Percentiles rank a stretch among this genome's conserved stretches.
Evolutionary conservation across 2,797 vertebrate genomes (phyloP).

Genomic region (Agapornis canus): DNA sequence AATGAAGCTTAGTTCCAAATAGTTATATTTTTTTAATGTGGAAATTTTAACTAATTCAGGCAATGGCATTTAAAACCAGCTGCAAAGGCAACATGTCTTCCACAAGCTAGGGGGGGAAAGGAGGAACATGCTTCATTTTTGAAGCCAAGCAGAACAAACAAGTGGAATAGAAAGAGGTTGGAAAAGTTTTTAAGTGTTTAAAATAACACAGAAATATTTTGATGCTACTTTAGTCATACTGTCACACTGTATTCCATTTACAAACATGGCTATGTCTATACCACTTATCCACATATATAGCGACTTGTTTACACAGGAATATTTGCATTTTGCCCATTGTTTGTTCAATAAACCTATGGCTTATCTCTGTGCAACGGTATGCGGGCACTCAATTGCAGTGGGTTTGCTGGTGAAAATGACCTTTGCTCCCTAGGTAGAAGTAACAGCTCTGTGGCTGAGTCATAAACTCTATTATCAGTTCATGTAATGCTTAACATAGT

Average conservation of each 20-base stretch:
- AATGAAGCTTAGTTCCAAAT: background rate
- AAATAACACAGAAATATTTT: background rate
- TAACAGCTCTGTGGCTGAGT: background rate
- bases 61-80: background rate
- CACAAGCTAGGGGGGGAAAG: background rate
- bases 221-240: background rate
- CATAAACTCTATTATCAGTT: background rate
- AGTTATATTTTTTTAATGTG: background rate
- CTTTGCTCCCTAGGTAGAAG: background rate
- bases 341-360: background rate
- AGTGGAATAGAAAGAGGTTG: background rate
- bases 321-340: background rate
- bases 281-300: background rate
- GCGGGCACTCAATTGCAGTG: background rate
- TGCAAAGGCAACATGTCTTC: background rate
- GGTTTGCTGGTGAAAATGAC: background rate
- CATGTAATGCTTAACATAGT: background rate
- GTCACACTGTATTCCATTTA: background rate
- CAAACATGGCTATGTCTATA: accelerated
- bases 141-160: background rate
- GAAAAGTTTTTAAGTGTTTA: background rate
- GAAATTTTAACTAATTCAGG: conserved; percentile 6
- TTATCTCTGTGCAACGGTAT: background rate
- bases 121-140: background rate
- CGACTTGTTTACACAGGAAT: background rate